Conservation (phyloP, 2,113 vertebrate species). For the Dolichallabes microphthalmus region DNA sequence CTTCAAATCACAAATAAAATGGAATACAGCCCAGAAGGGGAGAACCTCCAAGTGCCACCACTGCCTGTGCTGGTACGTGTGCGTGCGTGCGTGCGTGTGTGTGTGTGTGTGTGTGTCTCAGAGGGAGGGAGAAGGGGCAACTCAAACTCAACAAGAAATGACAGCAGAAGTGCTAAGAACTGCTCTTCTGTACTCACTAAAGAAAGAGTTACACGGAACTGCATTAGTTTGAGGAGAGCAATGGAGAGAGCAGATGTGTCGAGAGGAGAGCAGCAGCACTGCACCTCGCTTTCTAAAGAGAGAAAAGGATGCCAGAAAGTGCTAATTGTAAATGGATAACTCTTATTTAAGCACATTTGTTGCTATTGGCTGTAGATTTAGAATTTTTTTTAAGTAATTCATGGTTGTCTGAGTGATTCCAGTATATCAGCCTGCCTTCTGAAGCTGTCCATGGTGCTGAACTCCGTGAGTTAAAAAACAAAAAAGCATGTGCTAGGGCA, state of each 20-base stretch:
- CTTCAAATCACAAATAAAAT: conserved; percentile 57
- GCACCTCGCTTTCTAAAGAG: not conserved
- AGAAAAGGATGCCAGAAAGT: not conserved
- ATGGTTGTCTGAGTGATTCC: not conserved
- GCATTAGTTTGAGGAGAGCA: conserved; percentile 26
- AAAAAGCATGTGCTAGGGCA: not conserved
- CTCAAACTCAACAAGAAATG: conserved; percentile 44
- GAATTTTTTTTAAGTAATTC: not conserved
- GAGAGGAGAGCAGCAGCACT: not conserved
- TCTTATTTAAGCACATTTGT: conserved; percentile 4
- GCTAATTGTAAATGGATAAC: not conserved
- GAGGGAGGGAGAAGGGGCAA: conserved; percentile 10
- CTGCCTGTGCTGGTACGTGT: not conserved
- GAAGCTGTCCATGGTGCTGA: conserved; percentile 37
- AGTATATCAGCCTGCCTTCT: not conserved
- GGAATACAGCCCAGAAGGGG: conserved; percentile 50
- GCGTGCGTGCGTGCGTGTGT: conserved; percentile 27
- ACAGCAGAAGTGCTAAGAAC: conserved; percentile 41
- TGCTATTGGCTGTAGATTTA: not conserved
- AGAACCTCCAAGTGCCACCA: conserved; percentile 49
- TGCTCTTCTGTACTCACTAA: conserved; percentile 43
- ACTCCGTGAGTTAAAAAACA: not conserved
- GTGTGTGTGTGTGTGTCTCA: not conserved
- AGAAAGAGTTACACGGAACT: conserved; percentile 11
- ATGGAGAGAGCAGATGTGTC: conserved; percentile 8